Conservation (phyloP, 2,797 vertebrate species). For the Labroides dimidiatus region DNA sequence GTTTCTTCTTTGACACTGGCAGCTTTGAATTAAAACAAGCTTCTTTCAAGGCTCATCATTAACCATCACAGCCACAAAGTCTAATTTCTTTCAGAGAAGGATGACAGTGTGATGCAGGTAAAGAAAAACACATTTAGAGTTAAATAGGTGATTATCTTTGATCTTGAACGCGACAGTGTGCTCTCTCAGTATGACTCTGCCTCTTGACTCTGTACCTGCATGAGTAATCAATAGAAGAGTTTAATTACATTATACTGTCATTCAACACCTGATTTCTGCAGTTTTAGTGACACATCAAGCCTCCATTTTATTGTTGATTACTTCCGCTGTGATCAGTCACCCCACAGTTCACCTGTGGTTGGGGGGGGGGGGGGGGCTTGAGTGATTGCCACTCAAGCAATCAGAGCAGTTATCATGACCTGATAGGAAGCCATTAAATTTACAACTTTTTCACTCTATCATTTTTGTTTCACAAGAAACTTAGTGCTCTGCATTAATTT, state of each 20-base stretch:
- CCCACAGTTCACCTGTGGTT: constrained; percentile 32
- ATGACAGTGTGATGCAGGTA: constrained; percentile 28
- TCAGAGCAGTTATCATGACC: constrained; percentile 57
- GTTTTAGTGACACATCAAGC: constrained; percentile 26
- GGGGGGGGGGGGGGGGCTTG: too few species aligned
- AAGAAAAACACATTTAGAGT: too few species aligned
- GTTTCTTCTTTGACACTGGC: constrained; percentile 34
- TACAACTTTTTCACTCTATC: not conserved
- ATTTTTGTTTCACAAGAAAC: constrained; percentile 23
- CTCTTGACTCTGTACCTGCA: constrained; percentile 11
- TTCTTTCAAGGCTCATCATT: constrained; percentile 4
- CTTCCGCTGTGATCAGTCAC: constrained; percentile 57
- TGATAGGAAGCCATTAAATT: constrained; percentile 31
- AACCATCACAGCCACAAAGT: constrained; percentile 24
- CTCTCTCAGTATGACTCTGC: constrained; percentile 14
- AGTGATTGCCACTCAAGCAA: constrained; percentile 65
- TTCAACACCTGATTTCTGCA: constrained; percentile 13
- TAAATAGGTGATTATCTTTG: constrained; percentile 4
- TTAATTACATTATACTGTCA: constrained; percentile 15
- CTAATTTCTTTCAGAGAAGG: constrained; percentile 6
- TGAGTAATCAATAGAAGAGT: constrained; percentile 26
- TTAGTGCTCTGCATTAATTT: not conserved
- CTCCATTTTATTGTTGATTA: constrained; percentile 51
- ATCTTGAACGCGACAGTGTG: not conserved
- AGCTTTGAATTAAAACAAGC: constrained; percentile 19